Base-by-base conservation (phyloP, 2,888 invertebrate species). In the Lathronympha strigana region DNA sequence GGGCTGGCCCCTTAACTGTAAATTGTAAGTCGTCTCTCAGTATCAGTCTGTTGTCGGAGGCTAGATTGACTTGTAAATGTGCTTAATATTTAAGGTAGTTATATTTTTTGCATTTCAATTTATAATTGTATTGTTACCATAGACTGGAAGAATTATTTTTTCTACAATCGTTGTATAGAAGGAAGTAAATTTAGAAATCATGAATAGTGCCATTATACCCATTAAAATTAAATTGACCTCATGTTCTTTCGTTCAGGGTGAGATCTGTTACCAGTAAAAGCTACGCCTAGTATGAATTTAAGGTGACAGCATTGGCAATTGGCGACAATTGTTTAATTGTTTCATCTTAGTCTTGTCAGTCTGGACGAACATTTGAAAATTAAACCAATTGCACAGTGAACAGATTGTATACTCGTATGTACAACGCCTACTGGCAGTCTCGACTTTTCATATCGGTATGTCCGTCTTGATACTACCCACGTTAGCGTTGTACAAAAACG, bases 51-150 rank as follows among this genome's bases (percentile, higher is more conserved):
- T 36, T 49, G 28, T 58, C 38, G 53, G 67, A 67, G 63, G 58
- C 57, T 63, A 58, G 53, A 17, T 53, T 15, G 67, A 66, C 47
- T 31, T 66, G 54, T 66, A 21, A 60, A 64, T 53, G 53, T 60
- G 60, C 60, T 66, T 60, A 60, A 53, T 53, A 31, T 53, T 3
- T 60, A 54, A 54, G 31, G 47, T 74, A 74, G 70, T 71, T 81
- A 79, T 81, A 77, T 83, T 70, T 76, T 75, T 81, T 90, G 89
- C 90, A 90, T 90, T 90, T 90, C 82, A 82, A 83, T 82, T 78
- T 81, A 80, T 80, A 38, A 45, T 58, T 57, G 51, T 64, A 75
- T 76, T 80, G 87, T 89, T 87, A 86, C 86, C 86, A 82, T 83
- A 82, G 78, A 77, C 76, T 78, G 81, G 74, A 75, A 71, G 71